Conservation (phyloP, 2,797 vertebrate genomes). For the Lophius americanus region DNA sequence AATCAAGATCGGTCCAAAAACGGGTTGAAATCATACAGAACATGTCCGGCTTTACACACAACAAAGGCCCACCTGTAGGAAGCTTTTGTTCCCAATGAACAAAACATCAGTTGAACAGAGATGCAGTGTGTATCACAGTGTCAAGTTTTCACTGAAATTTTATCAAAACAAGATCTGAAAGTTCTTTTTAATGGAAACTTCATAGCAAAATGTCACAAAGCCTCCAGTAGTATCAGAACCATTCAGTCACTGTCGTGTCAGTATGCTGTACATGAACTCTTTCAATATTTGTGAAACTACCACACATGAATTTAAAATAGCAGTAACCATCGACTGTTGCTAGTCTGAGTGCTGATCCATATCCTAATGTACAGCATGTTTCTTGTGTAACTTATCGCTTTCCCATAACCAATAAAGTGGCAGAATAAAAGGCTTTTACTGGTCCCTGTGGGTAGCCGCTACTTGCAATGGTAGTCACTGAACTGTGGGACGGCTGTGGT, state of each 20-base stretch:
- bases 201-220: neutral
- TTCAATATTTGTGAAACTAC: slow-evolving; percentile 11
- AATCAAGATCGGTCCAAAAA: no score
- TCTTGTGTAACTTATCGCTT: slow-evolving; percentile 78
- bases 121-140: no score
- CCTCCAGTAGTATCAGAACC: neutral
- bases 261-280: neutral
- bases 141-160: no score
- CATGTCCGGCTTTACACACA: no score
- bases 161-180: neutral
- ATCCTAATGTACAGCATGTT: slow-evolving; percentile 73
- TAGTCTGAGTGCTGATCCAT: slow-evolving; percentile 70
- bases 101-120: no score
- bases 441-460: slow-evolving; percentile 75
- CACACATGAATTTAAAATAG: slow-evolving; percentile 40
- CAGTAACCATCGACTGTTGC: slow-evolving; percentile 48
- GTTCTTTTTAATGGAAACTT: neutral
- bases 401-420: slow-evolving; percentile 80
- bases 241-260: slow-evolving; percentile 1
- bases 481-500: slow-evolving; percentile 71
- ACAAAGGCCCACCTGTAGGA: no score
- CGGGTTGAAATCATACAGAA: no score
- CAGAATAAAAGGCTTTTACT: slow-evolving; percentile 81
- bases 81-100: no score
- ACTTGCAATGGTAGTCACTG: slow-evolving; percentile 71